Conservation (phyloP, 2,113 vertebrate genomes). For the Apus apus region DNA sequence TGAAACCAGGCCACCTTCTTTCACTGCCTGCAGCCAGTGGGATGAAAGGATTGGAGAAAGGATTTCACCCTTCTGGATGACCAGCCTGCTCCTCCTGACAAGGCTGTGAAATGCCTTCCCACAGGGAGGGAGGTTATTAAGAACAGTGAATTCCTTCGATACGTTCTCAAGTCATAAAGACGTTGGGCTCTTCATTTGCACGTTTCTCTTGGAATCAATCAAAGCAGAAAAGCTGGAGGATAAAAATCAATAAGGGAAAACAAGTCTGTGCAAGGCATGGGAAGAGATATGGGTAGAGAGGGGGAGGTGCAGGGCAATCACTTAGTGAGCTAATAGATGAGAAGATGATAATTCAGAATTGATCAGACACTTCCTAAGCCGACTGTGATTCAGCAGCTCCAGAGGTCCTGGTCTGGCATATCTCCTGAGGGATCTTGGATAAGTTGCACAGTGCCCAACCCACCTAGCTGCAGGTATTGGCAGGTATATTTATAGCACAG, state of each 20-base stretch:
- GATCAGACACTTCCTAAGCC: not conserved
- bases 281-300: not conserved
- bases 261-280: not conserved
- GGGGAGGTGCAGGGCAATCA: not conserved
- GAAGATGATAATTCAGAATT: not conserved
- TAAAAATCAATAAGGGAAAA: conserved; percentile 26
- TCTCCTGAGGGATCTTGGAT: not conserved
- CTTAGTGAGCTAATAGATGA: not conserved
- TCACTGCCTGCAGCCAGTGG: not conserved
- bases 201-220: conserved; percentile 11
- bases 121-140: not conserved
- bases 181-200: conserved; percentile 47
- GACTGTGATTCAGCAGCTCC: not conserved
- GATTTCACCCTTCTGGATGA: not conserved
- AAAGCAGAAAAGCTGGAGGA: not conserved
- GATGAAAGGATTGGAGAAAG: not conserved
- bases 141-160: not conserved
- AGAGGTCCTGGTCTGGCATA: not conserved
- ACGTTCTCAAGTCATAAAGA: conserved; percentile 30
- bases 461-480: not conserved
- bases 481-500: not conserved
- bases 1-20: not conserved
- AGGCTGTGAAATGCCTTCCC: not conserved
- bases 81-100: not conserved
- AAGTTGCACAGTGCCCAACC: not conserved